These are phyloP conservation scores for Molorchus minor DNA, from an alignment of 2,888 invertebrate species.

Conservation along the genomic window DNA sequence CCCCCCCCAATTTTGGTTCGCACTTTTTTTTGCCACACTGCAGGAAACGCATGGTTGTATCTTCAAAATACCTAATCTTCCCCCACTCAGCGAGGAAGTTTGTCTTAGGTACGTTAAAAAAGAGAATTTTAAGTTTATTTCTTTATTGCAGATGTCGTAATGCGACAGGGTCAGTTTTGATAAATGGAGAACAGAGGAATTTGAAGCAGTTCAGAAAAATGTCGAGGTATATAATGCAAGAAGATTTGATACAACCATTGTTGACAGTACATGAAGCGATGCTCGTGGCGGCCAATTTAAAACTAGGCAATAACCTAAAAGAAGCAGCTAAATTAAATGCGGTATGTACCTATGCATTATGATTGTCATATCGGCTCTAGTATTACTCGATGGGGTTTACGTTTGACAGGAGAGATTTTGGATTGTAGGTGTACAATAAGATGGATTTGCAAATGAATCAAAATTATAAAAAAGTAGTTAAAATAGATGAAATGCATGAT, in stretches of 20 bases:
- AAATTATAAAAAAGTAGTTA: no score
- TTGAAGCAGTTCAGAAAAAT: constrained; percentile 83
- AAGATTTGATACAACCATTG: constrained; percentile 85
- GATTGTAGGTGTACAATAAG: no score
- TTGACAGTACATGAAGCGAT: constrained; percentile 90
- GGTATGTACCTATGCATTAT: constrained; percentile 71
- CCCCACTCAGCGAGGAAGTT: no score
- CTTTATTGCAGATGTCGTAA: constrained; percentile 70
- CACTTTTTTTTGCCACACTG: no score
- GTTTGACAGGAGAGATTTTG: no score
- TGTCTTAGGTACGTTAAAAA: background rate
- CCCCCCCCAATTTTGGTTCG: no score
- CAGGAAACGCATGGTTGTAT: no score
- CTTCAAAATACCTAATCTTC: no score
- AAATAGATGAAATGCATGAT: no score
- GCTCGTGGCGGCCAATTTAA: constrained; percentile 88
- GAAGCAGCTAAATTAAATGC: constrained; percentile 72
- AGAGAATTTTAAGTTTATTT: background rate
- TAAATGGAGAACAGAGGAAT: constrained; percentile 82
- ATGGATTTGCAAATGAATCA: no score
- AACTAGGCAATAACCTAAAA: constrained; percentile 75
- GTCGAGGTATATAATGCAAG: constrained; percentile 96
- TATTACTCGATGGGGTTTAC: no score
- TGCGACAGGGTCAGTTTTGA: constrained; percentile 77
- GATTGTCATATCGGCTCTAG: no score